Evolutionary conservation across 2,113 vertebrate species (phyloP).

Genomic region (Oreochromis spilurus): DNA sequence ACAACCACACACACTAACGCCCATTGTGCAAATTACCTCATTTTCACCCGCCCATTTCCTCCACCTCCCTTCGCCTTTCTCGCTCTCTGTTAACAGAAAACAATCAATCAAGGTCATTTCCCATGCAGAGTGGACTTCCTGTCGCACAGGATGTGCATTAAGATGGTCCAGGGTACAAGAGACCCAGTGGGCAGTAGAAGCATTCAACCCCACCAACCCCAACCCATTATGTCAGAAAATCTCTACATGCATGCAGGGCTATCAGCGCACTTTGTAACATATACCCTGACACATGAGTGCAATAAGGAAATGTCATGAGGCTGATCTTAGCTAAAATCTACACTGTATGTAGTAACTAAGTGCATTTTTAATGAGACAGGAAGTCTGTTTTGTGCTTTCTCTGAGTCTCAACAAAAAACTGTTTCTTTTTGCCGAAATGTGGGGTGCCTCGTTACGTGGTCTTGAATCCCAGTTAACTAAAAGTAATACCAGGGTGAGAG

Average conservation of each 20-base stretch:
- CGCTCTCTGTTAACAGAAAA: conserved; percentile 28
- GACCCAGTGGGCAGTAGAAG: background rate
- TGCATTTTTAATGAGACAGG: background rate
- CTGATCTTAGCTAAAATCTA: background rate
- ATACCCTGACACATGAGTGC: background rate
- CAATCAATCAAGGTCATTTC: conserved; percentile 55
- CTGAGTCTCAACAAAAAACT: background rate
- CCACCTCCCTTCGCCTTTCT: background rate
- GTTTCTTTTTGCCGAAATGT: background rate
- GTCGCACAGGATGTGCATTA: conserved; percentile 47
- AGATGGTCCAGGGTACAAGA: conserved; percentile 19
- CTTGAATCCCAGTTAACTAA: background rate
- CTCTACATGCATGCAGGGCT: background rate
- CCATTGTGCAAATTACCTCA: conserved; percentile 37
- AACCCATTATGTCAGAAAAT: conserved; percentile 15
- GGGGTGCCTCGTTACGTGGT: background rate
- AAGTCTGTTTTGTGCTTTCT: background rate
- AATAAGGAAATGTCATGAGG: background rate
- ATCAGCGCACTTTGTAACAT: background rate
- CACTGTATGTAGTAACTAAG: background rate
- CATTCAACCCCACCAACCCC: background rate
- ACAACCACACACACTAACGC: conserved; percentile 14
- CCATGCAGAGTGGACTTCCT: conserved; percentile 52
- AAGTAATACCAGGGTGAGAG: conserved; percentile 33
- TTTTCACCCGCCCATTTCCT: conserved; percentile 42